Base-by-base conservation (phyloP, 2,113 vertebrate species). In the Gobio gobio region DNA sequence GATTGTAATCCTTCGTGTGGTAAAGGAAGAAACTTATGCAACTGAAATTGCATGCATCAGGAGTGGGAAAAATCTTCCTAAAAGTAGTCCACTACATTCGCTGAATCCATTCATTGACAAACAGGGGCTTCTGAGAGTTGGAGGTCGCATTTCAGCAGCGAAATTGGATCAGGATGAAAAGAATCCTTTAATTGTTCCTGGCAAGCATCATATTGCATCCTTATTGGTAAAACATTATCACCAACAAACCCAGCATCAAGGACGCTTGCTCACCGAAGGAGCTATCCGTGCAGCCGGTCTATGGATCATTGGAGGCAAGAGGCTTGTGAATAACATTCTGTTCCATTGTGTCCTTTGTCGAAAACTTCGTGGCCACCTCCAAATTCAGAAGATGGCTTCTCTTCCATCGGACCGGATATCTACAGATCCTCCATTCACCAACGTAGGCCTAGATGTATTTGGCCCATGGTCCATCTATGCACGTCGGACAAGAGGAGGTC, bases 381-480 rank as follows among this genome's bases (percentile, higher is more conserved):
- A 40, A 58, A 63, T 36, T 24, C 78, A 80, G 14, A 77, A 77
- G 29, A 77, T 77, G 74, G n/a, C 74, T 51, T 51, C 24, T 26
- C 76, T 78, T 33, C 59, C 59, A 1, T 4, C 40, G 29, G 78
- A 63, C 61, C 14, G 40, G 20, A 10, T 79, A 5, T 40, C 7
- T 40, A 79, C 33, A n/a, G 77, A 79, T 40, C 77, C 77, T 63
- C 56, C n/a, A 2, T 81, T 81, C 14, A 64, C 78, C 2, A 56
- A 64, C 18, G 24, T 81, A 24, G 78, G 78, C 14, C 45, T 81
- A 49, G 59, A 81, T 29, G 59, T 61, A 2, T 66, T 81, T 29
- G 59, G 78, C 22, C 78, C 59, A 45, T 66, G 75, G 18, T 33
- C 20, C 18, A 20, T 78, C 13, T 10, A 24, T 58, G 3, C 18